Percentiles rank a stretch among this genome's conserved stretches.
phyloP scores from a whole-genome alignment of 2,888 invertebrate genomes.

The Mycogona germanica region DNA sequence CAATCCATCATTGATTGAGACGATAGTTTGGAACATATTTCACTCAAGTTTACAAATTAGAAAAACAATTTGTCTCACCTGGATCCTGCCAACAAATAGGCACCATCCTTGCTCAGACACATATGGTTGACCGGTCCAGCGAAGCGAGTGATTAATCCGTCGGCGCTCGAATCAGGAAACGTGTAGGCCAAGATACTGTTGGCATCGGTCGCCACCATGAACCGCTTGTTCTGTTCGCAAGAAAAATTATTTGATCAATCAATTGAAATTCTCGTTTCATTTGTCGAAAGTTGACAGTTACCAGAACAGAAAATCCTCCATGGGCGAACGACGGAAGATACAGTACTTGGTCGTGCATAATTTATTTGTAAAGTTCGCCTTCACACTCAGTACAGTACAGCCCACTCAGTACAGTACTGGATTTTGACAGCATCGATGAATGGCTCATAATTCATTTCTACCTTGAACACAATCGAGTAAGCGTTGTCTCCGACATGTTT shows the following conservation, averaged over 20 bases:
- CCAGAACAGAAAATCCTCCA: neutral
- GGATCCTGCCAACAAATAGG: constrained; percentile 51
- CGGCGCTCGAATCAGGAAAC: constrained; percentile 60
- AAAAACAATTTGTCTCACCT: constrained; percentile 35
- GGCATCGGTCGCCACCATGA: constrained; percentile 73
- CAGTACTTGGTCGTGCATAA: too few relatives aligned
- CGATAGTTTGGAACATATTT: too few relatives aligned
- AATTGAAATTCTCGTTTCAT: neutral
- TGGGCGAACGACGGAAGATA: too few relatives aligned
- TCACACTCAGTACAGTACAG: neutral
- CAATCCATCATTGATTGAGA: too few relatives aligned
- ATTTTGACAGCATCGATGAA: constrained; percentile 14
- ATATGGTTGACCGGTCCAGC: constrained; percentile 78
- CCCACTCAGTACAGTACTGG: neutral
- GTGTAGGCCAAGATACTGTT: constrained; percentile 74
- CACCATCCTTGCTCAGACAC: constrained; percentile 49
- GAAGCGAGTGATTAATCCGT: constrained; percentile 75
- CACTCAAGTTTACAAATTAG: too few relatives aligned
- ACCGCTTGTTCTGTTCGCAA: constrained; percentile 37
- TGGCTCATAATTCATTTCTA: constrained; percentile 30
- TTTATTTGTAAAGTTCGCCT: too few relatives aligned
- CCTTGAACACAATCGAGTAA: constrained; percentile 56
- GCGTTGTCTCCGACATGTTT: constrained; percentile 75
- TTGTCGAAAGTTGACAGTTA: neutral
- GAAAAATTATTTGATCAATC: too few relatives aligned